Evolutionary conservation across 2,888 invertebrate genomes (phyloP), one percentile per base, ranked within the genome.

Genomic region (Troglohyphantes excavatus): DNA sequence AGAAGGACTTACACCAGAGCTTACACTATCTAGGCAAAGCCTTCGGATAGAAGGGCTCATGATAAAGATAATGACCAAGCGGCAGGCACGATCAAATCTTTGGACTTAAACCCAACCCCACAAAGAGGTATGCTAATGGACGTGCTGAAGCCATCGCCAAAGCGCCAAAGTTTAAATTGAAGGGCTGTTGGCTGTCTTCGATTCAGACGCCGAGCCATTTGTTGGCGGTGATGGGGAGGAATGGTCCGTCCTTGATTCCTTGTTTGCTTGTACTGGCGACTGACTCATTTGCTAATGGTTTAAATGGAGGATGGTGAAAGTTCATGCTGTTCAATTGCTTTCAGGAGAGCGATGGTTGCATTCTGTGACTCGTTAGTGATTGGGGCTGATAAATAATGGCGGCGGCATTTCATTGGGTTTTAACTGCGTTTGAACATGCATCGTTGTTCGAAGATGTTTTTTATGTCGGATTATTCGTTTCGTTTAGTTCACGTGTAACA

Each of bases 41-140:
- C 27, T 53, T 53, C 29, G 53, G 33, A 70, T 7, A 33, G 83
- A 53, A 26, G 19, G 29, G 73, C 53, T 65, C 43, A 75, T 83
- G 73, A 63, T 83, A 73, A 73, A 73, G 83, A 83, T 83, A 83
- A 83, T 83, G 83, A 65, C 83, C 73, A 29, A 21, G 27, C 63
- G 43, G n/a, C 21, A 26, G 59, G 27, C 46, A 27, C 83, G 83
- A 83, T 83, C 75, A 76, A 76, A 76, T 85, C 84, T 85, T 84
- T n/a, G 39, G 39, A 39, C 39, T 39, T 53, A 53, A 33, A 29
- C 46, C 82, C 68, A 82, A 82, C 72, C 72, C 73, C 46, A 65
- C 73, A 73, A 83, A 83, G 83, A 83, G 83, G 21, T 83, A 83
- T 83, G 83, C 63, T 73, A 83, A 83, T 83, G 83, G 73, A 73